Conservation (phyloP, 2,797 vertebrate genomes). For the Leuciscus waleckii region DNA sequence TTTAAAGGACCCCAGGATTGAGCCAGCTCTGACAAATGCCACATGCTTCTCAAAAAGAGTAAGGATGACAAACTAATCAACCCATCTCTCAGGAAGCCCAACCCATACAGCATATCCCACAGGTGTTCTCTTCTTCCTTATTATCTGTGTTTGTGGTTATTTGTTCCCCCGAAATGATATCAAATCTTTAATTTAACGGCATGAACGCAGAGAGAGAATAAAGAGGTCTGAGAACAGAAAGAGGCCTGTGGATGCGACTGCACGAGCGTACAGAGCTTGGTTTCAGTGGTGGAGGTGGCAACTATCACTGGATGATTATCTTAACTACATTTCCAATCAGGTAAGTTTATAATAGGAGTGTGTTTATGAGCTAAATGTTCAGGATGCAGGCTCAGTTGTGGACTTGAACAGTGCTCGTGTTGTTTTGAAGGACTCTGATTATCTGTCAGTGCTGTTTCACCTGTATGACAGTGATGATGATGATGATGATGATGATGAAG, state of each 20-base stretch:
- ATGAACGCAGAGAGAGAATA: slow-evolving; percentile 44
- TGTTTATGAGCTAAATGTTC: neutral
- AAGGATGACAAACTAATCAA: slow-evolving; percentile 67
- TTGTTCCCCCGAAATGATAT: neutral
- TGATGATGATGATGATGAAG: slow-evolving; percentile 52
- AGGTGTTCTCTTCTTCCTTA: slow-evolving; percentile 37
- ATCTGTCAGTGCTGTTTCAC: slow-evolving; percentile 76
- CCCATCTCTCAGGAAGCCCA: slow-evolving; percentile 60
- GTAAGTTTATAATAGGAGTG: slow-evolving; percentile 42
- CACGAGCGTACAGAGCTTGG: slow-evolving; percentile 49
- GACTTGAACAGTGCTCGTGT: neutral
- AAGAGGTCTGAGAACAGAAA: slow-evolving; percentile 33
- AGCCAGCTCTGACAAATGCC: slow-evolving; percentile 53
- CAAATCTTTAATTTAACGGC: neutral
- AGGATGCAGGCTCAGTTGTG: neutral
- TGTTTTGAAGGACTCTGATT: slow-evolving; percentile 70
- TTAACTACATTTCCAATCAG: slow-evolving; percentile 69
- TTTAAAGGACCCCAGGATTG: slow-evolving; percentile 59
- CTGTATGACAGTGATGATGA: slow-evolving; percentile 64
- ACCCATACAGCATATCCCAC: slow-evolving; percentile 31
- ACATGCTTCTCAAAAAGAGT: slow-evolving; percentile 52
- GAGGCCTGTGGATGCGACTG: slow-evolving; percentile 43
- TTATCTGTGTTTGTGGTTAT: neutral
- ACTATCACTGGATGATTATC: slow-evolving; percentile 70
- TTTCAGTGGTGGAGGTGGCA: slow-evolving; percentile 66